A percentile compares a stretch with the other conserved stretches of the same genome.
Evolutionary conservation across 2,797 vertebrate species (phyloP).

Genomic region (Tamandua tetradactyla): DNA sequence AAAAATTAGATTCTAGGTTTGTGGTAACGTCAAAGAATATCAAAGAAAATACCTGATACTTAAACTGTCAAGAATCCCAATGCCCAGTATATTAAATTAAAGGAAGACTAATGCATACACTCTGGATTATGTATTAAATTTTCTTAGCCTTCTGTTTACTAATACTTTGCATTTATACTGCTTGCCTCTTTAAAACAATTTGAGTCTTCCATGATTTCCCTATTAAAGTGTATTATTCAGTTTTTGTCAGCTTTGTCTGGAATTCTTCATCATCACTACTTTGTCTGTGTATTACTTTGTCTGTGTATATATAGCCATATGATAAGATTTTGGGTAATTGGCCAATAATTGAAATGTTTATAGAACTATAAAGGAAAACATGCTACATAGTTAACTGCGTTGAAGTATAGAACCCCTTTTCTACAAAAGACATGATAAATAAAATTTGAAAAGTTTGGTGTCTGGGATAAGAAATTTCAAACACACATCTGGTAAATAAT

Average conservation of each 20-base stretch:
- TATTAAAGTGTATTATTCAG: neutral
- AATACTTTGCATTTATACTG: neutral
- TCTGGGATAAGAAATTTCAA: neutral
- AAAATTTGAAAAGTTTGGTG: neutral
- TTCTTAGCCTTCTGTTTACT: slow-evolving; percentile 34
- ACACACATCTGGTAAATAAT: neutral
- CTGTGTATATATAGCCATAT: neutral
- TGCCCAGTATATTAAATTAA: slow-evolving; percentile 1
- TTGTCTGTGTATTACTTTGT: neutral
- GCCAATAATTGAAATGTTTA: neutral
- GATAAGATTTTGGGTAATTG: neutral
- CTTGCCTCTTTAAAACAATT: neutral
- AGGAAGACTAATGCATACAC: neutral
- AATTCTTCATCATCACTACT: neutral
- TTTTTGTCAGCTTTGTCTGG: neutral
- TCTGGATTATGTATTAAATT: neutral
- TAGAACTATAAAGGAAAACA: neutral
- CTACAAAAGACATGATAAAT: neutral
- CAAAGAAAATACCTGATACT: slow-evolving; percentile 60
- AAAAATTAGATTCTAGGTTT: slow-evolving; percentile 45
- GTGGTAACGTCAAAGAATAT: slow-evolving; percentile 68
- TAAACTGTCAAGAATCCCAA: slow-evolving; percentile 42
- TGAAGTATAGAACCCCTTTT: neutral
- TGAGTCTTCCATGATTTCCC: neutral
- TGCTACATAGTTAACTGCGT: neutral